Base-by-base conservation (phyloP, 2,888 invertebrate genomes). In the Eugnorisma glareosa region DNA sequence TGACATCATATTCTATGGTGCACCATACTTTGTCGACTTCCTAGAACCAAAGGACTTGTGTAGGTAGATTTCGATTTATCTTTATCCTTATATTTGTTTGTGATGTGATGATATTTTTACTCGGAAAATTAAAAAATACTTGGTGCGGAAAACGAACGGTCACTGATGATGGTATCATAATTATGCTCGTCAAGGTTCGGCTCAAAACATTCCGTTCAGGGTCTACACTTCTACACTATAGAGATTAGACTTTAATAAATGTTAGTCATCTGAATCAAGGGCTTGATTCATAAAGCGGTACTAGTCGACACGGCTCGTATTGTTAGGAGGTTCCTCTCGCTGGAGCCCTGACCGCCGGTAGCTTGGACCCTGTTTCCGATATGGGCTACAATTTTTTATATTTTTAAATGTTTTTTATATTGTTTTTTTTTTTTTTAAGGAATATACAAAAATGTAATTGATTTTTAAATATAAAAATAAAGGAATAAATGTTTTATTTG, bases 1-100 rank as follows among this genome's bases (percentile, higher is more conserved):
- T 81, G 85, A 67, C 68, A 61, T 73, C 76, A 83, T 64, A 11
- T 10, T 31, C 24, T 13, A 70, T 84, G 35, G 63, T 81, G 63
- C 63, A 59, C 37, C 21, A 45, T 31, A 48, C 37, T 73, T 2
- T 40, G 18, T 7, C 1, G 10, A 31, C 70, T 83, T 85, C 82
- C 74, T 78, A 72, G 83, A 82, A 85, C 0, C 28, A 13, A 54
- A 11, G 40, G 69, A 54, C 15, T 15, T 10, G 24, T 48, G 2
- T 15, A 21, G 7, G 1, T 15, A n/a, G 10, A 5, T 28, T 31
- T 31, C 18, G 4, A 35, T 31, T 21, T 61, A 68, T 69, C 37
- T 69, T 83, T 85, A 79, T 85, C 78, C 83, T 84, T 67, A 78
- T 85, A 45, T 35, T 72, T 31, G 43, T 66, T 68, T 67, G 13